phyloP scores from a whole-genome alignment of 2,113 vertebrate species.

The Otis tarda region DNA sequence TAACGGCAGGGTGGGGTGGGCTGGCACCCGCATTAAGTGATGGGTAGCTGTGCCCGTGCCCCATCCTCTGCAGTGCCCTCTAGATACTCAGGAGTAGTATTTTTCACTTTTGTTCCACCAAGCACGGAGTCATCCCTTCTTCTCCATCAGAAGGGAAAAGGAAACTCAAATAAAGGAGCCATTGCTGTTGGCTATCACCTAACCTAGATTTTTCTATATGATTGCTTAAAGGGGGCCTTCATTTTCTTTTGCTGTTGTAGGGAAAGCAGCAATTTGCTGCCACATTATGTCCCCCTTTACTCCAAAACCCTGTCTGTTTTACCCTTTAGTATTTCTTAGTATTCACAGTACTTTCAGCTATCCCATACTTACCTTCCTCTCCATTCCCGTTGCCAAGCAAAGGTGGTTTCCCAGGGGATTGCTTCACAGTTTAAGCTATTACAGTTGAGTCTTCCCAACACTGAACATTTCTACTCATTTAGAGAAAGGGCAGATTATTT shows the following conservation, averaged over 20 bases:
- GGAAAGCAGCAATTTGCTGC: neutral
- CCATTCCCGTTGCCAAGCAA: neutral
- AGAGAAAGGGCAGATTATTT: neutral
- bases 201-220: neutral
- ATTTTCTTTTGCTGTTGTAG: neutral
- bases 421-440: neutral
- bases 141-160: neutral
- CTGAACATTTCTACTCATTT: fast-evolving
- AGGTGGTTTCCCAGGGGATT: neutral
- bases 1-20: neutral
- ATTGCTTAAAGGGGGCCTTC: neutral
- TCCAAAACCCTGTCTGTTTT: neutral
- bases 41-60: fast-evolving
- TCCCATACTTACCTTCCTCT: neutral
- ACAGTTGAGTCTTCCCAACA: neutral
- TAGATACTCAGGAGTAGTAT: neutral
- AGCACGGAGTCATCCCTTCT: neutral
- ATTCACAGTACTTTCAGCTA: neutral
- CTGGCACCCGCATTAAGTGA: neutral
- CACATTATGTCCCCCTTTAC: neutral
- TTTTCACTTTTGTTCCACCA: neutral
- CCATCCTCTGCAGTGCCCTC: neutral
- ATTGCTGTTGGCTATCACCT: neutral
- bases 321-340: neutral
- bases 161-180: neutral